phyloP scores from a whole-genome alignment of 2,113 vertebrate genomes.

The Cheirogaleus medius region DNA sequence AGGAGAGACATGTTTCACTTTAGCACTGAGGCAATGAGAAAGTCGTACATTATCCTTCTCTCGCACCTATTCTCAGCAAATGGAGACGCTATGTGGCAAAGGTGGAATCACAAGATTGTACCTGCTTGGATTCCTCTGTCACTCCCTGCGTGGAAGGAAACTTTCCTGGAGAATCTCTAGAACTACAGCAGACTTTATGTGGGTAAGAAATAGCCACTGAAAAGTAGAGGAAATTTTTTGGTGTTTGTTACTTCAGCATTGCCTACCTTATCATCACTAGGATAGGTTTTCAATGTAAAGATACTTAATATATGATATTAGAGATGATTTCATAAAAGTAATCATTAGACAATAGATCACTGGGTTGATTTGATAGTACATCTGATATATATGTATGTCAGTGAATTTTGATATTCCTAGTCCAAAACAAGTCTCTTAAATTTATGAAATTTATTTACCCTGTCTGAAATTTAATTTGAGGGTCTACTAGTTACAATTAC shows the following conservation, averaged over 20 bases:
- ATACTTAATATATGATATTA: background rate
- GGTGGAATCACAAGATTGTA: background rate
- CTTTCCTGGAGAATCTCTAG: background rate
- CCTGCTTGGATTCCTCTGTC: background rate
- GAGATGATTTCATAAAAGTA: background rate
- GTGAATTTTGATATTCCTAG: background rate
- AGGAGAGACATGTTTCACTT: background rate
- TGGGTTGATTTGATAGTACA: background rate
- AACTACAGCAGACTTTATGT: background rate
- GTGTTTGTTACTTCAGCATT: background rate
- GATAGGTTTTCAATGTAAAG: background rate
- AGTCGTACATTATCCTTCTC: background rate
- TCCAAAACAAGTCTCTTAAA: background rate
- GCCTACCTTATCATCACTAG: background rate
- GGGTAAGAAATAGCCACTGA: background rate
- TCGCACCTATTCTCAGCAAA: background rate
- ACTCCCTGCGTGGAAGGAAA: background rate
- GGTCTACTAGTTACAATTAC: background rate
- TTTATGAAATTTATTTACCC: constrained; percentile 1
- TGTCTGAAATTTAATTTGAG: background rate
- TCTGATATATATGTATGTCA: background rate
- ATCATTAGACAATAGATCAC: background rate
- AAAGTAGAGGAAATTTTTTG: background rate
- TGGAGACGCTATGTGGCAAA: background rate
- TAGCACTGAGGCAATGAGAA: background rate